Conservation (phyloP, 2,797 vertebrate species). For the Peromyscus nudipes region DNA sequence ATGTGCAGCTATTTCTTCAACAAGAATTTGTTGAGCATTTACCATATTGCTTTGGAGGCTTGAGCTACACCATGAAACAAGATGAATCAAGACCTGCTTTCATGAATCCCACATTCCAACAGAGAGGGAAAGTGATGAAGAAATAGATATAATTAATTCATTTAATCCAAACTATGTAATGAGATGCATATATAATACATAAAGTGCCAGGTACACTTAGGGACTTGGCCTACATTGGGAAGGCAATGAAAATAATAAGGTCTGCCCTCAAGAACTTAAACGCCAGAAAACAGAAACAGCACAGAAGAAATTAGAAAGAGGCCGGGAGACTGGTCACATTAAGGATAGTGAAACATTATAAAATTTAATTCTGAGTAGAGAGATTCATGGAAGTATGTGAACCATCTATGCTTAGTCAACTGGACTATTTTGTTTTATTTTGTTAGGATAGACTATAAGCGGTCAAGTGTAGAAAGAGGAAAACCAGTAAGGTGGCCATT, state of each 20-base stretch:
- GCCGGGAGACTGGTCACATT: neutral
- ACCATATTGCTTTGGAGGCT: neutral
- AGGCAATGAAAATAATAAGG: neutral
- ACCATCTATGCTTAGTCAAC: neutral
- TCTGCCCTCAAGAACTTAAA: neutral
- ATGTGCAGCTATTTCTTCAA: slow-evolving; percentile 30
- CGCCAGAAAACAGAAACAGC: neutral
- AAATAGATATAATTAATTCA: slow-evolving; percentile 5
- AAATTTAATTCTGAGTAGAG: neutral
- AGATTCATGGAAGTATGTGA: neutral
- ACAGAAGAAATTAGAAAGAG: neutral
- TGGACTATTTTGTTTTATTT: neutral
- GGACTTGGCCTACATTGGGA: neutral
- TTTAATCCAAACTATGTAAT: neutral
- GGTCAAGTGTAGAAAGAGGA: neutral
- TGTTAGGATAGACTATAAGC: neutral
- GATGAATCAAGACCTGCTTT: neutral
- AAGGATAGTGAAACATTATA: neutral
- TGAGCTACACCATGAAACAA: slow-evolving; percentile 10
- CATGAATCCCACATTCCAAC: neutral
- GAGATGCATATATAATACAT: neutral
- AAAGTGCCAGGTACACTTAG: neutral
- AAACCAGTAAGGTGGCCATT: neutral
- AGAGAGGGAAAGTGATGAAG: neutral
- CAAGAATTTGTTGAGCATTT: slow-evolving; percentile 52